Evolutionary conservation across 2,888 invertebrate genomes (phyloP).

Genomic region (Volucella bombylans): DNA sequence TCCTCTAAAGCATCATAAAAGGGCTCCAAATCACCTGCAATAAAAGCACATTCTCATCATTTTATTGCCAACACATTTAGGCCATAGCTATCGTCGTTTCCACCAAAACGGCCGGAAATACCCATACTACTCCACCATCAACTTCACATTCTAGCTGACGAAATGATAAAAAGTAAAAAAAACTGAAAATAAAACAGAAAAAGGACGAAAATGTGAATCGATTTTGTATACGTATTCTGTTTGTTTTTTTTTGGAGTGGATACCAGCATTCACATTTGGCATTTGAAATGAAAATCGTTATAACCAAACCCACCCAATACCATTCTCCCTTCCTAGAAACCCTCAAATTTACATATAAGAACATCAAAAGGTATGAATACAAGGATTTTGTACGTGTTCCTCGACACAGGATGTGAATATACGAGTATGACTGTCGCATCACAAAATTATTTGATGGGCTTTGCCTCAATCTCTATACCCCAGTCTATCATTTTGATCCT

Average conservation of each 20-base stretch:
- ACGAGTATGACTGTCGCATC: no score
- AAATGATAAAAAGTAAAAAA: conserved; percentile 30
- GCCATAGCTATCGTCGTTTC: conserved; percentile 26
- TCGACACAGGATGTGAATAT: no score
- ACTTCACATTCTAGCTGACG: neutral
- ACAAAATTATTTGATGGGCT: no score
- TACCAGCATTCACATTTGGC: no score
- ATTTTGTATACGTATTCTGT: conserved; percentile 7
- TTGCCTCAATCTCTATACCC: no score
- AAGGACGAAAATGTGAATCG: conserved; percentile 37
- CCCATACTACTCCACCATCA: neutral
- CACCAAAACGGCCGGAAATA: conserved; percentile 8
- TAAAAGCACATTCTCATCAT: conserved; percentile 56
- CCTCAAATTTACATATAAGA: no score
- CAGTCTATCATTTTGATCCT: no score
- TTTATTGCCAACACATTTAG: conserved; percentile 56
- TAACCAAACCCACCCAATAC: no score
- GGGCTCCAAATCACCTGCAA: conserved; percentile 55
- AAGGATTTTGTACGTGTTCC: no score
- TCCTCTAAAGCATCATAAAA: conserved; percentile 22
- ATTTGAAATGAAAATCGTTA: no score
- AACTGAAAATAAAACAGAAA: neutral
- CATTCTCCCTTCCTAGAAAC: no score
- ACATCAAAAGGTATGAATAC: no score
- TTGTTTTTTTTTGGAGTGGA: neutral